phyloP scores from a whole-genome alignment of 2,797 vertebrate genomes.

The Rallus crepitans region DNA sequence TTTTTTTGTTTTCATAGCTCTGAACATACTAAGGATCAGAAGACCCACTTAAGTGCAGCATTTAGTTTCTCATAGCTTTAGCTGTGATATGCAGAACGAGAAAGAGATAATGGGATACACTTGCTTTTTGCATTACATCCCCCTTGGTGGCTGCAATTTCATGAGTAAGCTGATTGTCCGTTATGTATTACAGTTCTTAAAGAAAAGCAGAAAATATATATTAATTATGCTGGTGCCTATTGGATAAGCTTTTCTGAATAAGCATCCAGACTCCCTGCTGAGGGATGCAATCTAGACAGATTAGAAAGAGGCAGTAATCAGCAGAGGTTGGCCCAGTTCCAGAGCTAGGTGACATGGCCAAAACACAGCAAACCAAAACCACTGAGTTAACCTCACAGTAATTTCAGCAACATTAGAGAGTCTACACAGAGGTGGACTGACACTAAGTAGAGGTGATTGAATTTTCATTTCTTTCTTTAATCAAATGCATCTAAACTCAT shows the following conservation, averaged over 20 bases:
- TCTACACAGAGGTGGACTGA: background rate
- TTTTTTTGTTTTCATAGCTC: background rate
- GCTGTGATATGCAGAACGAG: background rate
- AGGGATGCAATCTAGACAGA: background rate
- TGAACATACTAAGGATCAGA: background rate
- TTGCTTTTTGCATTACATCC: background rate
- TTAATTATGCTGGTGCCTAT: background rate
- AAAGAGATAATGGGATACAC: background rate
- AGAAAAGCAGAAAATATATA: conserved; percentile 27
- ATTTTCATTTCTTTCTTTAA: conserved; percentile 63
- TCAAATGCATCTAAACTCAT: conserved; percentile 10
- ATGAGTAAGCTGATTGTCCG: background rate
- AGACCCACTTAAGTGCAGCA: background rate
- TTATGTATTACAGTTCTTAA: background rate
- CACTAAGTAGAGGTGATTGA: background rate
- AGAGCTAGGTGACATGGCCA: conserved; percentile 12
- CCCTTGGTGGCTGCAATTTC: background rate
- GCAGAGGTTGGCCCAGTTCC: background rate
- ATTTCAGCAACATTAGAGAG: conserved; percentile 8
- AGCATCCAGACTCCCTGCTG: background rate
- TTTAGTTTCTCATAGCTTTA: background rate
- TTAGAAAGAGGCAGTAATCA: background rate
- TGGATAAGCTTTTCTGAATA: conserved; percentile 40
- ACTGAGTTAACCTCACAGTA: background rate
- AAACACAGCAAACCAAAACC: conserved; percentile 27